Conservation (phyloP, 1,140 invertebrate species). For the Drosophila mauritiana region DNA sequence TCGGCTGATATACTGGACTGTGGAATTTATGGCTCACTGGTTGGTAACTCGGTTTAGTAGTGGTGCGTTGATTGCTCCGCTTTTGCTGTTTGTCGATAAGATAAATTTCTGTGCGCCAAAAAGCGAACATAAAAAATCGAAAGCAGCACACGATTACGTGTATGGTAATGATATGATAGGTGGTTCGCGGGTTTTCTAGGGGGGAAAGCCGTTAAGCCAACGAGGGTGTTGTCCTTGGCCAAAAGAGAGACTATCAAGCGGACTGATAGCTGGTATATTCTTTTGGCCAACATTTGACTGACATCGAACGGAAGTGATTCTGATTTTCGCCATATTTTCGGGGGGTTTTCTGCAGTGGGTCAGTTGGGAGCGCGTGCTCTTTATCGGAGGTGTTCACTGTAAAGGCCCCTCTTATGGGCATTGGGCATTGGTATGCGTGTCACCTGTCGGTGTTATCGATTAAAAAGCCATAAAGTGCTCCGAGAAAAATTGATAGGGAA, state of each 20-base stretch:
- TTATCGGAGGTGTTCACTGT: slow-evolving; percentile 59
- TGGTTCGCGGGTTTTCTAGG: neutral
- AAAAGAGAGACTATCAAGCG: slow-evolving; percentile 19
- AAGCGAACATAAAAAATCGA: slow-evolving; percentile 62
- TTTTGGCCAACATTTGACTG: slow-evolving; percentile 38
- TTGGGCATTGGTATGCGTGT: slow-evolving; percentile 45
- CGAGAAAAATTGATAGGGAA: slow-evolving; percentile 38
- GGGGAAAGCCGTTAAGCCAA: slow-evolving; percentile 3
- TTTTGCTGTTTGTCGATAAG: slow-evolving; percentile 67
- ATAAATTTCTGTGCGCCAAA: slow-evolving; percentile 63
- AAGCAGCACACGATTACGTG: slow-evolving; percentile 70
- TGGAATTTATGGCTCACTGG: slow-evolving; percentile 45
- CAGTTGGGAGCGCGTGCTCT: slow-evolving; percentile 39
- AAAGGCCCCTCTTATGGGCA: slow-evolving; percentile 20
- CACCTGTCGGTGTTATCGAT: slow-evolving; percentile 62
- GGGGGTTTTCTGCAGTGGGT: slow-evolving; percentile 8
- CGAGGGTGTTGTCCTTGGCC: slow-evolving; percentile 27
- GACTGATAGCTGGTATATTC: slow-evolving; percentile 5
- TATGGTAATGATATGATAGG: slow-evolving; percentile 67
- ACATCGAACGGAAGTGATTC: slow-evolving; percentile 66
- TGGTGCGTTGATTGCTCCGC: slow-evolving; percentile 51
- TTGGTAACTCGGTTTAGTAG: slow-evolving; percentile 18
- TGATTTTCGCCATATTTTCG: slow-evolving; percentile 8
- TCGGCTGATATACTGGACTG: slow-evolving; percentile 37
- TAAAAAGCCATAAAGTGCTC: slow-evolving; percentile 65